A percentile compares a stretch with the other conserved stretches of the same genome.
These are phyloP conservation scores for Drosophila flavopinicola DNA, from an alignment of 2,888 invertebrate genomes.

Conservation along the genomic window DNA sequence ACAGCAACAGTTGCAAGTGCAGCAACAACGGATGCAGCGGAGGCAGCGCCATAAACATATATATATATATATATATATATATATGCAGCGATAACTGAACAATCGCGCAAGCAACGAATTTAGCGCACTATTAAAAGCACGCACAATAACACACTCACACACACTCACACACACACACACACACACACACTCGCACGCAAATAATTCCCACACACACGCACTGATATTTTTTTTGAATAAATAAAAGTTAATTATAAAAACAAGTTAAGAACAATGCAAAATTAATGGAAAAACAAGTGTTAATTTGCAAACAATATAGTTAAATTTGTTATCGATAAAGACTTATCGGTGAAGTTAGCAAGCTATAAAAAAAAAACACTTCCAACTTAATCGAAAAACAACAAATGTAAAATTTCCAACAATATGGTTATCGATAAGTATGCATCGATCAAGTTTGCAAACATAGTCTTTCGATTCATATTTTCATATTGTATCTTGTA, in stretches of 20 bases:
- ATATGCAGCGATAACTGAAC: constrained; percentile 18
- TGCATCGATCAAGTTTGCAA: too few relatives aligned
- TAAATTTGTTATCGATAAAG: not conserved
- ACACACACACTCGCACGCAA: constrained; percentile 18
- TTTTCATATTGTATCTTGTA: too few relatives aligned
- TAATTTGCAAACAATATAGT: not conserved
- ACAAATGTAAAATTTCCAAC: not conserved
- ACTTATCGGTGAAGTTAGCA: not conserved
- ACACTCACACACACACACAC: constrained; percentile 12
- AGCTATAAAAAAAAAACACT: too few relatives aligned
- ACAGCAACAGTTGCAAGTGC: constrained; percentile 12
- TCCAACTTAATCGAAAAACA: not conserved
- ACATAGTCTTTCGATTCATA: too few relatives aligned
- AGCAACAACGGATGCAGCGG: constrained; percentile 8
- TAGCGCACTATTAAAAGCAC: constrained; percentile 43
- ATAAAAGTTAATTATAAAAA: constrained; percentile 32
- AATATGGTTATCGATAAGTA: constrained; percentile 4
- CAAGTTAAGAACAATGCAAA: not conserved
- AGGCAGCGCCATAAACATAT: constrained; percentile 21
- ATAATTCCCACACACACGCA: constrained; percentile 13
- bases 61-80: not conserved
- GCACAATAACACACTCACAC: constrained; percentile 22
- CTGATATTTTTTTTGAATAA: constrained; percentile 50
- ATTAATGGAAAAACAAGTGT: not conserved
- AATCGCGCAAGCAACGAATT: constrained; percentile 60